Evolutionary conservation across 64 coral and sea anemone genomes (phyloP).

Genomic region (Hydrozoanthus tunicans): DNA sequence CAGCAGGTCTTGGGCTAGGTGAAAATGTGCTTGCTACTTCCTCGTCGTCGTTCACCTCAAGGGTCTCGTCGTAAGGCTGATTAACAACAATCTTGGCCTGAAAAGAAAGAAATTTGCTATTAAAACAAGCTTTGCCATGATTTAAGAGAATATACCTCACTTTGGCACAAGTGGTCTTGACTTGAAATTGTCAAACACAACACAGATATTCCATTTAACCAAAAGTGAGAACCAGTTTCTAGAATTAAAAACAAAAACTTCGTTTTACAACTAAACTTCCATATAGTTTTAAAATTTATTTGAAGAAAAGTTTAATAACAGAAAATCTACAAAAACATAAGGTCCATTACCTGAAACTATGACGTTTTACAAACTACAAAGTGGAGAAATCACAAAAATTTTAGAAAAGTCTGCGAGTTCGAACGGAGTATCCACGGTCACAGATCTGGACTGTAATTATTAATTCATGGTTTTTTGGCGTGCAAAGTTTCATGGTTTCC

Average conservation of each 20-base stretch:
- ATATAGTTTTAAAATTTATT: no score
- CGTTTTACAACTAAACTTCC: background rate
- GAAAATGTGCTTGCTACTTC: slow-evolving; percentile 98
- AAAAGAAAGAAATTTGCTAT: background rate
- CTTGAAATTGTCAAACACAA: no score
- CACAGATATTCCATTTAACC: background rate
- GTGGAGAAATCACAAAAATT: background rate
- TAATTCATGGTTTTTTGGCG: slow-evolving; percentile 12
- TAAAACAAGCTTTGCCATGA: no score
- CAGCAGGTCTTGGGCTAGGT: slow-evolving; percentile 91
- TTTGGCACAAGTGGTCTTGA: no score
- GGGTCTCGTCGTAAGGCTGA: slow-evolving; percentile 96
- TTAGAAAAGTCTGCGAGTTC: background rate
- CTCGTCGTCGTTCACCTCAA: slow-evolving; percentile 98
- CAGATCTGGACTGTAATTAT: background rate
- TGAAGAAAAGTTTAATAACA: no score
- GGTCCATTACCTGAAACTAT: background rate
- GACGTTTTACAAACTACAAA: background rate
- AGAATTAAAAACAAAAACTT: background rate
- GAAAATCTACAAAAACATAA: no score
- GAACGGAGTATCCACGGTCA: slow-evolving; percentile 18
- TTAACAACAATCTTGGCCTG: slow-evolving; percentile 89
- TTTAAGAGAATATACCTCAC: no score
- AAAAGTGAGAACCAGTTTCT: background rate
- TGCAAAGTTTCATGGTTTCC: slow-evolving; percentile 34